Conservation (phyloP, 2,113 vertebrate species). For the Crotalus helleri region DNA sequence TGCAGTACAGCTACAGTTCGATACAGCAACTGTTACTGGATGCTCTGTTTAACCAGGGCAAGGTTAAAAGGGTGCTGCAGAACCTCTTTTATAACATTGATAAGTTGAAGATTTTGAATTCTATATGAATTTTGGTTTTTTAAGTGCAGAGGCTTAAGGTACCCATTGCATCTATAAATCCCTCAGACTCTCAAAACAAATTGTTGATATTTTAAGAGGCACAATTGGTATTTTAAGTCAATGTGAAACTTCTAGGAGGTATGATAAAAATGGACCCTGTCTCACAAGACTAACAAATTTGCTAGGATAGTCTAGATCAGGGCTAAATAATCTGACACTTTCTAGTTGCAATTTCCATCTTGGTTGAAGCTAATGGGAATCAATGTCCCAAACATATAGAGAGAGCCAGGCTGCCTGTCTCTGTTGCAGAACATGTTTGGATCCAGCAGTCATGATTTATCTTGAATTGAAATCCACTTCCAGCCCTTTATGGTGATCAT, state of each 20-base stretch:
- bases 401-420: neutral
- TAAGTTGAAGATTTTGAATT: no score
- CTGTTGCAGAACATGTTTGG: neutral
- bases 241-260: neutral
- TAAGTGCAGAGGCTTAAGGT: no score
- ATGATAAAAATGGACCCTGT: neutral
- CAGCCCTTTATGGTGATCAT: neutral
- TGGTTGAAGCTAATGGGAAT: neutral
- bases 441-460: neutral
- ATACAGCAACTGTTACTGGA: neutral
- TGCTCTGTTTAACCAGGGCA: neutral
- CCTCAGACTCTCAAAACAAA: neutral
- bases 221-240: neutral
- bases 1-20: neutral
- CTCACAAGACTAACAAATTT: neutral
- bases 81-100: no score
- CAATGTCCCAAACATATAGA: neutral
- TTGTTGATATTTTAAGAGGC: neutral
- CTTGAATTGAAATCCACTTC: neutral
- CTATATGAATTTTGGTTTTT: no score
- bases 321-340: neutral
- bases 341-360: neutral
- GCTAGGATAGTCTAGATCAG: neutral
- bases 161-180: neutral
- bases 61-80: no score